Conservation (phyloP, 2,113 vertebrate species). For the Nothoprocta perdicaria region DNA sequence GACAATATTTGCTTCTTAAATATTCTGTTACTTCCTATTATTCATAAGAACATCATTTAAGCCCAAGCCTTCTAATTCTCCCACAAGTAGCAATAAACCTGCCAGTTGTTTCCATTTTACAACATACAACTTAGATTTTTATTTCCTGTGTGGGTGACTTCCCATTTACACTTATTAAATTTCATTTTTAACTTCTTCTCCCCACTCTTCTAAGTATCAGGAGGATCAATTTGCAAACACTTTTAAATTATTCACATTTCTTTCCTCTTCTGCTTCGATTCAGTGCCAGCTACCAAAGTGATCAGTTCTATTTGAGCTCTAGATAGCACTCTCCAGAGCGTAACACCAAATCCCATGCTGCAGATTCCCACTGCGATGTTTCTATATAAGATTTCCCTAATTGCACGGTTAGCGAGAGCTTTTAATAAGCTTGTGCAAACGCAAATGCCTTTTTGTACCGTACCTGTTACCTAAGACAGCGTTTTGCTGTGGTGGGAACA, state of each 20-base stretch:
- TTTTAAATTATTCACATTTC: slow-evolving; percentile 21
- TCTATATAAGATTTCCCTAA: slow-evolving; percentile 33
- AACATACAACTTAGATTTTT: background rate
- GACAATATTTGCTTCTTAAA: background rate
- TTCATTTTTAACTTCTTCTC: background rate
- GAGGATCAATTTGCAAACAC: background rate
- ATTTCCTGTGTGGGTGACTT: background rate
- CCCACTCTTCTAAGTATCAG: background rate
- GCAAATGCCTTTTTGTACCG: background rate
- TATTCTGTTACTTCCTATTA: background rate
- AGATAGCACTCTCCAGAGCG: background rate
- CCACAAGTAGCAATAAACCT: background rate
- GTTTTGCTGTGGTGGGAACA: background rate
- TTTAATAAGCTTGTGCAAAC: background rate
- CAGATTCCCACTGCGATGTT: background rate
- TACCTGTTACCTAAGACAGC: background rate
- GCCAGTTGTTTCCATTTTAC: background rate
- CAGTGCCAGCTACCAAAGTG: background rate
- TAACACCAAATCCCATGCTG: background rate
- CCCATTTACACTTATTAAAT: background rate
- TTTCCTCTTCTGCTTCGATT: background rate
- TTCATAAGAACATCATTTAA: background rate
- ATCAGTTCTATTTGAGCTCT: background rate
- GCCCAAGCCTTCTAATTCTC: background rate
- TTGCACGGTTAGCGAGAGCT: background rate